Base-by-base conservation (phyloP, 2,113 vertebrate genomes). In the Cygnus atratus region DNA sequence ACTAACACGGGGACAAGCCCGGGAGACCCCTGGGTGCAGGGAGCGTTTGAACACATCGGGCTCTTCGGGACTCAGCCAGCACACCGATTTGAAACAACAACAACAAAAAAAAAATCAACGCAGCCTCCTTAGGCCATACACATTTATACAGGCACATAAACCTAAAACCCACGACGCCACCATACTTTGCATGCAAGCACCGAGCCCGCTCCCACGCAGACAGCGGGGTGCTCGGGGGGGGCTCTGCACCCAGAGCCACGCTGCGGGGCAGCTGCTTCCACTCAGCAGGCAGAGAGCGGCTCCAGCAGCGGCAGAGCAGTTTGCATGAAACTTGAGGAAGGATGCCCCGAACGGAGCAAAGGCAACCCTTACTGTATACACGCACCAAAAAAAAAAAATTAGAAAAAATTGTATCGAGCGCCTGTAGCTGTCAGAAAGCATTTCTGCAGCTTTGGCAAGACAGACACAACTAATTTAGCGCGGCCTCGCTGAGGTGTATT, bases 401-500 rank as follows among this genome's bases (percentile, higher is more conserved):
- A n/a, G n/a, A 26, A 61, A 39, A 3, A 58, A 67, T 19, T 1
- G 16, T 86, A 91, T 84, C 37, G 1, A 88, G 75, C 52, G 86
- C 61, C 84, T 86, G 89, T 90, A 94, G 85, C 95, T 97, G 96
- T 96, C 95, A 95, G 86, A 92, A 94, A 88, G 84, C 43, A 96
- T 97, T 95, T 92, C 86, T 66, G 72, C 80, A 89, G 93, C 93
- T 96, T 82, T 95, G 80, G 91, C 74, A 57, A 92, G 96, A 92
- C 93, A 97, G 96, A 96, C 97, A 95, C 92, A 93, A 95, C 77
- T 92, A 92, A 97, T 97, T 97, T 93, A 96, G 91, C 20, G 0
- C 1, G 0, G 94, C 63, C 93, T 85, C 14, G 4, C 65, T 75
- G 90, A 94, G 95, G 95, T 87, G 66, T 91, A 95, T 97, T 92